Evolutionary conservation across 2,888 invertebrate genomes (phyloP), one percentile per base, ranked within the genome.

Genomic region (Ptilodon capucinus): DNA sequence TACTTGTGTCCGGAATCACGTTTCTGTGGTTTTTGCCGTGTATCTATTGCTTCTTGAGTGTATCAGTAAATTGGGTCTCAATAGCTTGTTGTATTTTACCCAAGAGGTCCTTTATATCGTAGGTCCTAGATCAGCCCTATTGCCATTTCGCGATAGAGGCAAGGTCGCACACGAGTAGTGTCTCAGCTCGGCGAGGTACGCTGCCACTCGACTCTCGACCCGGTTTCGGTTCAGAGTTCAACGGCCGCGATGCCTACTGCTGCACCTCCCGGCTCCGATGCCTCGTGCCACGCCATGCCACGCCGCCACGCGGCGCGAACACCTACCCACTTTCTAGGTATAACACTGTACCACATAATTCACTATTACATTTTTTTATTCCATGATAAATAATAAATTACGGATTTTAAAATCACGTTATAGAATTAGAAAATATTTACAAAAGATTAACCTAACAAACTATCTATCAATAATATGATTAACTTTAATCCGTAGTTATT

Each of bases 181-280:
- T 55, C 54, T 47, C 53, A 57, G 61, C 43, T 47, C n/a, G 38
- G 58, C 23, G 44, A 40, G 44, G 40, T 49, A 47, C 36, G 50
- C 53, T 41, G 48, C 42, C 53, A 40, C 77, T 75, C 87, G 88
- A 84, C 88, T 88, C 77, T 75, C 87, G 88, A 84, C 88, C 88
- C 81, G 86, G 79, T 77, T 87, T 84, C 82, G 73, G 84, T 83
- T 82, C 83, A 83, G 81, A 84, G 88, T 85, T 88, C 81, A 86
- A 87, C 76, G 88, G 54, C 85, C 87, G 80, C 54, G 40, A 51
- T 65, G 60, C 72, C 74, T 69, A 74, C 67, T 63, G 72, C 65
- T 68, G 75, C 73, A 67, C 64, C 68, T 67, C 70, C 63, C 63
- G 46, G 48, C 54, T 50, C 51, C 35, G 35, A 16, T 3, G 35